phyloP scores from a whole-genome alignment of 2,888 invertebrate genomes.

The Perizoma flavofasciatum region DNA sequence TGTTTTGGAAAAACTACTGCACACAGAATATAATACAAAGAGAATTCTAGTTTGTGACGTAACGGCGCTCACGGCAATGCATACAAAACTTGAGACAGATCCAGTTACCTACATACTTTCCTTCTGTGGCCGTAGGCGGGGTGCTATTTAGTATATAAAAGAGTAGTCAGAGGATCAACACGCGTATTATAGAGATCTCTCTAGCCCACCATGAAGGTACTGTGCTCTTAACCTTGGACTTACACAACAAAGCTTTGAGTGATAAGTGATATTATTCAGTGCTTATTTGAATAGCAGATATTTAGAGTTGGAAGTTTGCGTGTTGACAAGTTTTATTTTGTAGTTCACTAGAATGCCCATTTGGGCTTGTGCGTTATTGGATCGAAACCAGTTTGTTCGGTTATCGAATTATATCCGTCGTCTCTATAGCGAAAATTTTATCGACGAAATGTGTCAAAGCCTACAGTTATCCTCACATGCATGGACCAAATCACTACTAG shows the following conservation, averaged over 20 bases:
- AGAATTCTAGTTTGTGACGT: constrained; percentile 24
- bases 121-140: constrained; percentile 67
- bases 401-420: background rate
- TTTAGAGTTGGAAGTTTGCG: constrained; percentile 11
- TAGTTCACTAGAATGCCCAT: constrained; percentile 17
- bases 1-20: too few species aligned
- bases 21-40: too few species aligned
- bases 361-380: constrained; percentile 21
- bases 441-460: too few species aligned
- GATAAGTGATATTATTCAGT: constrained; percentile 27
- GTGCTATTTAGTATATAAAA: constrained; percentile 68
- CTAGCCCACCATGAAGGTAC: constrained; percentile 74
- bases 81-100: constrained; percentile 49
- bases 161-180: constrained; percentile 57
- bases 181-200: constrained; percentile 62
- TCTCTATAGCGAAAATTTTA: background rate
- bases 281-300: constrained; percentile 7
- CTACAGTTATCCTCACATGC: too few species aligned
- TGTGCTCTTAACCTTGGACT: constrained; percentile 37
- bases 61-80: constrained; percentile 27
- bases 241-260: constrained; percentile 21
- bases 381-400: constrained; percentile 30
- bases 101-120: constrained; percentile 58
- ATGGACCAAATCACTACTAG: too few species aligned
- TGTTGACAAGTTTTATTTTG: constrained; percentile 24